Base-by-base conservation (phyloP, 2,888 invertebrate species). In the Plagodis pulveraria region DNA sequence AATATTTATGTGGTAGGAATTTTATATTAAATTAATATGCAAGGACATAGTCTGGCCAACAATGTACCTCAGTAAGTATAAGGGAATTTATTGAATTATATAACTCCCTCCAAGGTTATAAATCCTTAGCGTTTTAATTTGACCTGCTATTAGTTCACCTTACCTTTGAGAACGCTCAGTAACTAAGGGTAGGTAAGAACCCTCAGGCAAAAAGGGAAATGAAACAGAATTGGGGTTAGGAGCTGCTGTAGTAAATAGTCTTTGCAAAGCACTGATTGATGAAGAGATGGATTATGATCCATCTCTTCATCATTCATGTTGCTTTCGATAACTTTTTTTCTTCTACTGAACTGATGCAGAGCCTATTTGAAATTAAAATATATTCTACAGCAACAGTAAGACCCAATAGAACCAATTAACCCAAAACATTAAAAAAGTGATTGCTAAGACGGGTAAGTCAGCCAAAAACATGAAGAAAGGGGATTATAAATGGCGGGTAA, bases 401-500 rank as follows among this genome's bases (percentile, higher is more conserved):
- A 48, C n/a, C 53, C 35, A 53, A 58, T 41, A 58, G 48, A 52
- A 58, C 54, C 43, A 58, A 58, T 51, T 58, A 55, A 62, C 54
- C 57, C 38, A 47, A 56, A 42, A 62, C 43, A 50, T 12, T 57
- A 33, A 62, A 57, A 62, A 62, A 47, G 9, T 53, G 38, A 58
- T 48, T 54, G 50, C 56, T 49, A 57, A 50, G 46, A 51, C 45
- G 42, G 38, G 46, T 35, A 57, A 50, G 55, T 44, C 52, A 49
- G 41, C 46, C 54, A 33, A 47, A 52, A 54, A 56, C 47, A 50
- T 66, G 40, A 52, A 48, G 33, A 66, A 63, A 58, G 58, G 62
- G 38, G 36, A 63, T 44, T 58, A 51, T 49, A 63, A 66, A 47
- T 63, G 62, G 65, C 50, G 59, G 52, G 49, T 62, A 33, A 66